Conservation (phyloP, 2,888 invertebrate species). For the Metalampra italica region DNA sequence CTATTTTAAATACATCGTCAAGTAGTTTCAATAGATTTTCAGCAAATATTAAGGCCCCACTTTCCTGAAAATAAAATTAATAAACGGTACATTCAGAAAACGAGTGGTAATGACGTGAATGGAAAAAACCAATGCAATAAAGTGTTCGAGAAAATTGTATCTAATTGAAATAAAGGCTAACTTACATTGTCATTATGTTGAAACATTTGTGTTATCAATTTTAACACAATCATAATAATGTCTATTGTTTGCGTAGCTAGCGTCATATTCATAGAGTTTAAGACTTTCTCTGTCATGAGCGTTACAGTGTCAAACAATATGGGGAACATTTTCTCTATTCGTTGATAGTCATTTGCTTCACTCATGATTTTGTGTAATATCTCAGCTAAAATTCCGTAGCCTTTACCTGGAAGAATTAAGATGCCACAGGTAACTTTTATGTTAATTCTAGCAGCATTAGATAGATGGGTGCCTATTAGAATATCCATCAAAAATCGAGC, state of each 20-base stretch:
- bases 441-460: constrained; percentile 50
- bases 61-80: constrained; percentile 33
- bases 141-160: too few relatives aligned
- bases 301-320: constrained; percentile 33
- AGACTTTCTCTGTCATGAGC: constrained; percentile 26
- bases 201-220: constrained; percentile 22
- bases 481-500: constrained; percentile 2
- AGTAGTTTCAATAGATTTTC: constrained; percentile 29
- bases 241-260: constrained; percentile 26
- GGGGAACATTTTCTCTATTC: constrained; percentile 26
- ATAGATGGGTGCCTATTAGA: constrained; percentile 45
- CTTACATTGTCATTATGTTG: constrained; percentile 24
- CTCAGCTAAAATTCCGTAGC: constrained; percentile 24
- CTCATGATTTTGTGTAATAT: constrained; percentile 24
- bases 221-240: constrained; percentile 33
- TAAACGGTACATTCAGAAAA: too few relatives aligned
- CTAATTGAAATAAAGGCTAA: constrained; percentile 2
- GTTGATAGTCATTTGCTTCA: constrained; percentile 23
- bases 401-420: constrained; percentile 19
- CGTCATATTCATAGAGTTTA: constrained; percentile 14
- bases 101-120: too few relatives aligned
- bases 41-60: constrained; percentile 14
- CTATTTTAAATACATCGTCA: constrained; percentile 23
- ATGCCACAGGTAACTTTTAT: background rate
- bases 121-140: too few relatives aligned